Evolutionary conservation across 2,888 invertebrate genomes (phyloP).

Genomic region (Lasioglossum malachurum): DNA sequence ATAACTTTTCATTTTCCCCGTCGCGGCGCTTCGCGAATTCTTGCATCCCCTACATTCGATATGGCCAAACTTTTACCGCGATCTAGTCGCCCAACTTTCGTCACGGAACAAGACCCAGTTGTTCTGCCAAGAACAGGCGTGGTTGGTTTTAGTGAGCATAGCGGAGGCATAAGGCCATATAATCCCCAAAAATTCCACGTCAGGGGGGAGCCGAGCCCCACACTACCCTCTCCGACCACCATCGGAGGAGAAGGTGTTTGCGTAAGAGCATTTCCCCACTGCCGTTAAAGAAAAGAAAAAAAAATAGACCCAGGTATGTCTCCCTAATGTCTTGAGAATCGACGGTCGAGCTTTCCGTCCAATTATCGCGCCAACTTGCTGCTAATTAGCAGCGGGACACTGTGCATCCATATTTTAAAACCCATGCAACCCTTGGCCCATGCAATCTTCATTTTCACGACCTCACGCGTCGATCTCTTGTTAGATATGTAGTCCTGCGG

Average conservation of each 20-base stretch:
- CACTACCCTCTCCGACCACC: too few species aligned
- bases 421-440: too few species aligned
- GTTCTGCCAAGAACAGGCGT: too few species aligned
- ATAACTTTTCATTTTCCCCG: slow-evolving; percentile 4
- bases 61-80: neutral
- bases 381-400: neutral
- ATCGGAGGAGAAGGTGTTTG: too few species aligned
- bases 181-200: too few species aligned
- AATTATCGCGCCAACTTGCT: neutral
- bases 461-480: neutral
- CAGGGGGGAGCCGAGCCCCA: too few species aligned
- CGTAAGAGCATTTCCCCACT: too few species aligned
- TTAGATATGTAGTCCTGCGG: too few species aligned
- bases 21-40: neutral
- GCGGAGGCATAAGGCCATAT: too few species aligned
- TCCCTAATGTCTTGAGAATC: neutral
- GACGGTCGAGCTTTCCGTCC: neutral
- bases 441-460: neutral
- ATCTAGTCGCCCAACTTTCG: neutral
- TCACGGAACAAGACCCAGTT: neutral
- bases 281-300: too few species aligned
- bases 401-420: neutral
- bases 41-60: neutral
- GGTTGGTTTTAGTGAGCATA: too few species aligned
- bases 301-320: neutral